Percentiles rank a stretch among this genome's conserved stretches.
Evolutionary conservation across 2,797 vertebrate genomes (phyloP).

Genomic region (Sebastes cheni): DNA sequence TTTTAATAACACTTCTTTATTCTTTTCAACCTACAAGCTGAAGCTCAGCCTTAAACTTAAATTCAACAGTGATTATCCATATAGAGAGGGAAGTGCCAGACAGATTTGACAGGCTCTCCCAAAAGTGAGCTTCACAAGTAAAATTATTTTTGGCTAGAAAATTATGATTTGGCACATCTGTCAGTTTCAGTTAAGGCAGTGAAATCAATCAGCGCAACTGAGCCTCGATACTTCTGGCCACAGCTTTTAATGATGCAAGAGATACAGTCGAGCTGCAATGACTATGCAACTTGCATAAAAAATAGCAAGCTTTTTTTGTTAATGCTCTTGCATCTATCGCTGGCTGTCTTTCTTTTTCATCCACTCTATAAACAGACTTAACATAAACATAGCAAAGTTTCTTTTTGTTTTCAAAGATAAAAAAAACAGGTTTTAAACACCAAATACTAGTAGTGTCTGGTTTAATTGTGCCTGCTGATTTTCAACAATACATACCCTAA

Average conservation of each 20-base stretch:
- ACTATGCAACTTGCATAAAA: constrained; percentile 56
- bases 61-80: constrained; percentile 44
- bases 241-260: constrained; percentile 70
- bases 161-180: constrained; percentile 79
- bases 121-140: constrained; percentile 37
- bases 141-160: constrained; percentile 51
- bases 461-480: constrained; percentile 28
- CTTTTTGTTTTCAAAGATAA: background rate
- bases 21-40: constrained; percentile 6
- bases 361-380: constrained; percentile 13
- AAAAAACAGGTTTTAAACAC: constrained; percentile 36
- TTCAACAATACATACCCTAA: background rate
- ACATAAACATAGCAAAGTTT: constrained; percentile 13
- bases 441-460: constrained; percentile 70
- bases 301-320: constrained; percentile 24
- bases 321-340: constrained; percentile 48
- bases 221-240: constrained; percentile 48
- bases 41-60: constrained; percentile 10
- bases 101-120: constrained; percentile 45
- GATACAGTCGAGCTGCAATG: constrained; percentile 64
- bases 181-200: constrained; percentile 76
- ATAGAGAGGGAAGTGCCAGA: constrained; percentile 21
- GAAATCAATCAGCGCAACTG: constrained; percentile 60
- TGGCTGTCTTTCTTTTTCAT: constrained; percentile 20
- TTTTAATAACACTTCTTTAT: background rate